Percentiles rank a stretch among this genome's conserved stretches.
These are phyloP conservation scores for Macroramphosus scolopax DNA, from an alignment of 2,797 vertebrate genomes.

Conservation along the genomic window DNA sequence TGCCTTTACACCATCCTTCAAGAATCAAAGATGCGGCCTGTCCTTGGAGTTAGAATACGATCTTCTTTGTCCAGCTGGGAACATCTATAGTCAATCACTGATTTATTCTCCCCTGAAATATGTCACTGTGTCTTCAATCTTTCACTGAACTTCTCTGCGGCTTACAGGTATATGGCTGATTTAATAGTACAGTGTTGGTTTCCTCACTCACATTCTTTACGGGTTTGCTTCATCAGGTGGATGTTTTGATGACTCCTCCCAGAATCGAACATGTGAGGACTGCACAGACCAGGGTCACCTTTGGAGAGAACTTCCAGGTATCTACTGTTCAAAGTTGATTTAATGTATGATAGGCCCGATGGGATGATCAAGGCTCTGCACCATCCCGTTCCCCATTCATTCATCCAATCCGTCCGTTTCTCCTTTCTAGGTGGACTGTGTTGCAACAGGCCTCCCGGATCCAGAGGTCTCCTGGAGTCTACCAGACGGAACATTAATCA, in stretches of 20 bases:
- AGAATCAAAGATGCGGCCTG: slow-evolving; percentile 1
- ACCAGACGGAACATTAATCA: slow-evolving; percentile 82
- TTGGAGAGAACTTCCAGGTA: slow-evolving; percentile 80
- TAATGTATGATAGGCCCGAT: background rate
- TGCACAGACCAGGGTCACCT: slow-evolving; percentile 68
- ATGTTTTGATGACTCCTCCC: slow-evolving; percentile 80
- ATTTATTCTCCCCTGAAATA: no score
- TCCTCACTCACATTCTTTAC: no score
- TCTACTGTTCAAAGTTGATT: background rate
- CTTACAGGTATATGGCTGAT: background rate
- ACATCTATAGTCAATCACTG: no score
- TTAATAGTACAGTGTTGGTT: background rate
- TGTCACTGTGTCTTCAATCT: no score
- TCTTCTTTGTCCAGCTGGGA: no score
- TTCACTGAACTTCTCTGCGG: no score
- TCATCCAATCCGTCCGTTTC: background rate
- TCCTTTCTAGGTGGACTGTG: slow-evolving; percentile 75
- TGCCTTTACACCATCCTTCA: background rate
- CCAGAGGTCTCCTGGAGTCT: slow-evolving; percentile 82
- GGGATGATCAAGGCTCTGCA: no score
- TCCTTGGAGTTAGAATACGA: no score
- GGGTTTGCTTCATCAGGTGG: slow-evolving; percentile 69
- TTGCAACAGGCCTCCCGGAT: slow-evolving; percentile 80
- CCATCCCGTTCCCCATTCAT: no score
- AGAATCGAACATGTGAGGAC: slow-evolving; percentile 76